These are phyloP conservation scores for Oenanthe melanoleuca DNA, from an alignment of 2,113 vertebrate genomes.

Conservation along the genomic window DNA sequence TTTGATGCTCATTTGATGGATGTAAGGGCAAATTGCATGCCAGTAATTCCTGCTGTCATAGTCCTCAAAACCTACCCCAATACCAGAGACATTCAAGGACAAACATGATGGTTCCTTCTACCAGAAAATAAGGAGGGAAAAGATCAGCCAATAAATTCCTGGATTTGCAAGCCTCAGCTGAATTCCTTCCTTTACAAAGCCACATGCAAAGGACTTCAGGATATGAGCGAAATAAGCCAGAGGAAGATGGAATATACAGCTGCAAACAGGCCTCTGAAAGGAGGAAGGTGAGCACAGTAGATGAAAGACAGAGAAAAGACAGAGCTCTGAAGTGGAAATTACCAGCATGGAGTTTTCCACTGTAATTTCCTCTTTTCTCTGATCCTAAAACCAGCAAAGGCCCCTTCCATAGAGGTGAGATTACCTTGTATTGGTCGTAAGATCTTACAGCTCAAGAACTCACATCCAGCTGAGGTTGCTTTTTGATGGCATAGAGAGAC, in stretches of 20 bases:
- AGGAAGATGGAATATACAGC: not conserved
- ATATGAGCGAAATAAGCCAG: not conserved
- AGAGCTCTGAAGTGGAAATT: not conserved
- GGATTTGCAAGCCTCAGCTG: not conserved
- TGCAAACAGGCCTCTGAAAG: not conserved
- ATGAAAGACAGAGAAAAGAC: not conserved
- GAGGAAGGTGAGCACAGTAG: not conserved
- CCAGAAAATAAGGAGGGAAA: constrained; percentile 31
- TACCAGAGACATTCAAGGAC: constrained; percentile 55
- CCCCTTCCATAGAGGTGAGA: not conserved
- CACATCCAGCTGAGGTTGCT: not conserved
- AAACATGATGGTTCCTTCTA: constrained; percentile 17
- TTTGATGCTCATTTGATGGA: constrained; percentile 50
- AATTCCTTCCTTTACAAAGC: not conserved
- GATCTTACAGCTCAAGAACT: not conserved
- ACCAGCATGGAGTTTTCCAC: not conserved
- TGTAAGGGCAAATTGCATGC: constrained; percentile 58
- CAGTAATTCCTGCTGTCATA: constrained; percentile 61
- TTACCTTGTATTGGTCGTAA: not conserved
- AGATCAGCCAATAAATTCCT: constrained; percentile 22
- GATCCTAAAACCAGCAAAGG: not conserved
- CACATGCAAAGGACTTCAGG: not conserved
- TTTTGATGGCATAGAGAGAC: not conserved
- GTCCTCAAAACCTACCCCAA: constrained; percentile 6
- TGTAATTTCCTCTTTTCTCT: not conserved